Conservation (phyloP, 2,888 invertebrate species). For the Scaptomyza cyrtandrae region DNA sequence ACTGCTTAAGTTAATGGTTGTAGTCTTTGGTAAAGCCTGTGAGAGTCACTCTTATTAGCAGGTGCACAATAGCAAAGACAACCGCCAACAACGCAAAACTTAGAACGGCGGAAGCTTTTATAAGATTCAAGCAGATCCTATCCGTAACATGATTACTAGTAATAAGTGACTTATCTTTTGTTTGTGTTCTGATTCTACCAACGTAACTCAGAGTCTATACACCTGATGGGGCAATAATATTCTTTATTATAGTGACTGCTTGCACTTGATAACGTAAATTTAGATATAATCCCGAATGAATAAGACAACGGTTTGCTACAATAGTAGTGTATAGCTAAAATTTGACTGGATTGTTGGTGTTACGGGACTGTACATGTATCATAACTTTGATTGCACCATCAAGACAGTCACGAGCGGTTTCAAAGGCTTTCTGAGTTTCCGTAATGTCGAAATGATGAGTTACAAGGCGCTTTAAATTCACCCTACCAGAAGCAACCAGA, state of each 20-base stretch:
- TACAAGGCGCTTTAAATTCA: slow-evolving; percentile 92
- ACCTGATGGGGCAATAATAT: background rate
- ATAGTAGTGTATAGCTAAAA: slow-evolving; percentile 37
- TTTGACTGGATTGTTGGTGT: slow-evolving; percentile 85
- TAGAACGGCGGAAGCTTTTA: background rate
- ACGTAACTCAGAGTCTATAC: no score
- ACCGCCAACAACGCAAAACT: background rate
- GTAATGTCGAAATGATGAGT: slow-evolving; percentile 93
- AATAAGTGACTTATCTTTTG: background rate
- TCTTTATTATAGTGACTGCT: background rate
- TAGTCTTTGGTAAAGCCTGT: no score
- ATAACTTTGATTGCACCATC: slow-evolving; percentile 94
- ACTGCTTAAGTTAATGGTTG: no score
- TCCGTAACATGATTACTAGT: background rate
- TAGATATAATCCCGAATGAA: background rate
- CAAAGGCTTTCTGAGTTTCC: slow-evolving; percentile 92
- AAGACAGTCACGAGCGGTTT: slow-evolving; percentile 90
- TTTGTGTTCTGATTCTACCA: background rate
- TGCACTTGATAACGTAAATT: background rate
- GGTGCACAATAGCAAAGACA: no score
- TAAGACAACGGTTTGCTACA: no score
- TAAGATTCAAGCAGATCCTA: background rate
- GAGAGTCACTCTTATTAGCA: no score
- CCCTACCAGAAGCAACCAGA: slow-evolving; percentile 90
- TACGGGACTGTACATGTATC: slow-evolving; percentile 89